Base-by-base conservation (phyloP, 1,140 invertebrate genomes). In the Magallana angulata region DNA sequence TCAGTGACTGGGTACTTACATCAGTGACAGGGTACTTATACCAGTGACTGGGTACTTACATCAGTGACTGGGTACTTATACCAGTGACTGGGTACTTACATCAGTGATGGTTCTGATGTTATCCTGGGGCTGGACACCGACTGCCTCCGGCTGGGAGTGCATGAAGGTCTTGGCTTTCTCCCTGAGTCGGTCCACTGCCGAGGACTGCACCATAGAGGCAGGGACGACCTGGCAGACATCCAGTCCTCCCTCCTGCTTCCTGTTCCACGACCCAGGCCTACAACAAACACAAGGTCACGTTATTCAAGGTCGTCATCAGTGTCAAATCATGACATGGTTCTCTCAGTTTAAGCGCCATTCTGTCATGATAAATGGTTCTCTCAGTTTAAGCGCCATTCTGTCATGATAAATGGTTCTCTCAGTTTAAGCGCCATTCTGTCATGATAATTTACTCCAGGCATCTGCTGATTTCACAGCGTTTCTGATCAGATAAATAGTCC, bases 191-290 rank as follows among this genome's bases (percentile, higher is more conserved):
- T 90, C 89, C n/a, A 92, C 86, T 62, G 88, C 87, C 4, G 90
- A 89, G 12, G 86, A 24, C 3, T 68, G 68, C 11, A 91, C 88
- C 58, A 89, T 88, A 0, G 90, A 85, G 30, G 68, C 36, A 18
- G 57, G 71, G 3, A 82, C 30, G 57, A 90, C 76, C 85, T 90
- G 87, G 18, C 86, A 82, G 48, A 90, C 87, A 36, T 89, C 82
- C 7, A 90, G 62, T 18, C 82, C 85, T 4, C 89, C 90, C 58
- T 91, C 89, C 7, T 87, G 87, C 57, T 87, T 85, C 48, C 82
- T 84, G 82, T 93, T 93, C 92, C 92, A 92, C 1, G 89, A 88
- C 0, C 92, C 92, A 6, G 91, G 92, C 60, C 92, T 92, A 76
- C 7, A 80, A 48, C 16, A 48, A 64, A 56, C 12, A 36, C 60